Conservation (phyloP, 2,888 invertebrate species). For the Idaea straminata region DNA sequence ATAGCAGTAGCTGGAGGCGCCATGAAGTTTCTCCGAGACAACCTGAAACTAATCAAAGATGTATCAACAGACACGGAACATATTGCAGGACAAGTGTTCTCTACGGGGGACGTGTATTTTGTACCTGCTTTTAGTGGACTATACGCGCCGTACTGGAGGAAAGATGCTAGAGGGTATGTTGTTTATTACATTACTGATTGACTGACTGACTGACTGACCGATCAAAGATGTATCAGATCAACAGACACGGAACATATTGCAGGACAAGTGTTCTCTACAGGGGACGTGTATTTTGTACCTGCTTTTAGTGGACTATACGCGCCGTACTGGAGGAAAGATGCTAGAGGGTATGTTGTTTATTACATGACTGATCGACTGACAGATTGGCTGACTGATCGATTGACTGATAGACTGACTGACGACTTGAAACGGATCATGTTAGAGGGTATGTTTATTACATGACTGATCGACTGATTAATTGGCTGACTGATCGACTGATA, state of each 20-base stretch:
- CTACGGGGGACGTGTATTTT: slow-evolving; percentile 97
- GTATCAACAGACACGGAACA: slow-evolving; percentile 85
- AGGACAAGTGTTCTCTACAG: too few relatives aligned
- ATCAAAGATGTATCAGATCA: too few relatives aligned
- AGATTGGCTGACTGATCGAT: neutral
- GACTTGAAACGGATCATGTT: too few relatives aligned
- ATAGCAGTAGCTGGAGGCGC: slow-evolving; percentile 96
- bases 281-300: neutral
- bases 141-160: slow-evolving; percentile 98
- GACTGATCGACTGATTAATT: neutral
- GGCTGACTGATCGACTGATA: neutral
- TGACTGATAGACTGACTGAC: neutral
- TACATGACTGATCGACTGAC: neutral
- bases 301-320: neutral
- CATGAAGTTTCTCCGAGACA: slow-evolving; percentile 95
- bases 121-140: slow-evolving; percentile 98
- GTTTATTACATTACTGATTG: neutral
- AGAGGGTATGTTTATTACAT: neutral
- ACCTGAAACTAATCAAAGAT: slow-evolving; percentile 90
- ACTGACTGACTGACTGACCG: neutral
- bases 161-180: slow-evolving; percentile 93
- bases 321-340: neutral
- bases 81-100: slow-evolving; percentile 89
- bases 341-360: slow-evolving; percentile 77
- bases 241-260: slow-evolving; percentile 77